Base-by-base conservation (phyloP, 2,113 vertebrate genomes). In the Bujurquina vittata region DNA sequence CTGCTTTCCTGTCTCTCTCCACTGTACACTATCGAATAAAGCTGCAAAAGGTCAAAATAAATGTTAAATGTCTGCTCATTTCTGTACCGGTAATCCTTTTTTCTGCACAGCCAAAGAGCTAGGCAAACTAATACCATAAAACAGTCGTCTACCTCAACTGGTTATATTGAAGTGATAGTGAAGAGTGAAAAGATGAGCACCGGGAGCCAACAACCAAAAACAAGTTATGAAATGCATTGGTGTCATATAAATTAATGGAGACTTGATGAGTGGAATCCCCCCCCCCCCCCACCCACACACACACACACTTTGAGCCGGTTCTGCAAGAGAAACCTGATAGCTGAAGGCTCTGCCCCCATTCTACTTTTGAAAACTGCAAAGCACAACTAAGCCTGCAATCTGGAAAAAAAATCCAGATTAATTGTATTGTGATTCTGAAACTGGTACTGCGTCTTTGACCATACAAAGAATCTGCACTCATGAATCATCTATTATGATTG, bases 401-500 rank as follows among this genome's bases (percentile, higher is more conserved):
- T 72, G 67, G n/a, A n/a, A 0, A 49, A 11, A 49, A 37, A 10
- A 4, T 14, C 26, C 3, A n/a, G 5, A 54, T 72, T 0, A 72
- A 72, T 72, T 14, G 3, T 31, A n/a, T 72, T 72, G 67, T 1
- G 52, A 3, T 54, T 52, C 9, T 31, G 2, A 72, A 72, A 33
- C 18, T 54, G 26, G 18, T n/a, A 10, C 20, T n/a, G 20, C 20
- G 3, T 54, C 18, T 54, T 54, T 17, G 20, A 3, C 52, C 12
- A 20, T n/a, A 8, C 54, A 55, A 55, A n/a, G 3, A 55, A 55
- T 55, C 20, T 55, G 26, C 46, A 72, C 0, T 72, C 46, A n/a
- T 0, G 46, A 54, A 8, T 52, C 0, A 54, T 54, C 4, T 72
- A 17, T 72, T 33, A 10, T n/a, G 10, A 33, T 33, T 54, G 46